Evolutionary conservation across 2,797 vertebrate genomes (phyloP).

Genomic region (Tangara arthus): DNA sequence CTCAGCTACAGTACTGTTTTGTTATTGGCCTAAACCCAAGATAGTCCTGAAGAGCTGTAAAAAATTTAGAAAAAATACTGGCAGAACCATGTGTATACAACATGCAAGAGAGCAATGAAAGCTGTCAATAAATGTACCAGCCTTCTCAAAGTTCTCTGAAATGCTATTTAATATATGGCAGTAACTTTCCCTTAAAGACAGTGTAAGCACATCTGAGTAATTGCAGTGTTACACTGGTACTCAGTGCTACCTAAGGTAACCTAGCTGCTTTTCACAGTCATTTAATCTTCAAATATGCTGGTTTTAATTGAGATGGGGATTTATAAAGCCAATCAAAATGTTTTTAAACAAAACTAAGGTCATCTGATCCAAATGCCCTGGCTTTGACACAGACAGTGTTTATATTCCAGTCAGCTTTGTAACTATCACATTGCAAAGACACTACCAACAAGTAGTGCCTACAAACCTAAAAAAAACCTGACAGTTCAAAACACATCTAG

Average conservation of each 20-base stretch:
- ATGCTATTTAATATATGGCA: neutral
- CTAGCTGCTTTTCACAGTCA: neutral
- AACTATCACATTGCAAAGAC: neutral
- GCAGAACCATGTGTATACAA: neutral
- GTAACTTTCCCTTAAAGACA: neutral
- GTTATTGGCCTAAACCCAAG: neutral
- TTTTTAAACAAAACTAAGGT: neutral
- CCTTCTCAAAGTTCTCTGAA: neutral
- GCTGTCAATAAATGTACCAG: neutral
- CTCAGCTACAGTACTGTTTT: neutral
- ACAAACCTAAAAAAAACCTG: neutral
- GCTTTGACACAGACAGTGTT: neutral
- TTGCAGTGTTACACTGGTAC: neutral
- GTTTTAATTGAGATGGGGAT: neutral
- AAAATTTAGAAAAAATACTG: neutral
- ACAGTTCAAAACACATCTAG: neutral
- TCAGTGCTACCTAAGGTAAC: neutral
- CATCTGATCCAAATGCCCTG: neutral
- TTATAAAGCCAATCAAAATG: neutral
- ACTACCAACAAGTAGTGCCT: neutral
- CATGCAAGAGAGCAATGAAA: neutral
- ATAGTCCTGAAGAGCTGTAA: neutral
- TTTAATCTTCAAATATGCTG: neutral
- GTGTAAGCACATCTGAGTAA: neutral
- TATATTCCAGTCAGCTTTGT: neutral